Evolutionary conservation across 1,140 invertebrate genomes (phyloP), one percentile per base, ranked within the genome.

Genomic region (Centruroides vittatus): DNA sequence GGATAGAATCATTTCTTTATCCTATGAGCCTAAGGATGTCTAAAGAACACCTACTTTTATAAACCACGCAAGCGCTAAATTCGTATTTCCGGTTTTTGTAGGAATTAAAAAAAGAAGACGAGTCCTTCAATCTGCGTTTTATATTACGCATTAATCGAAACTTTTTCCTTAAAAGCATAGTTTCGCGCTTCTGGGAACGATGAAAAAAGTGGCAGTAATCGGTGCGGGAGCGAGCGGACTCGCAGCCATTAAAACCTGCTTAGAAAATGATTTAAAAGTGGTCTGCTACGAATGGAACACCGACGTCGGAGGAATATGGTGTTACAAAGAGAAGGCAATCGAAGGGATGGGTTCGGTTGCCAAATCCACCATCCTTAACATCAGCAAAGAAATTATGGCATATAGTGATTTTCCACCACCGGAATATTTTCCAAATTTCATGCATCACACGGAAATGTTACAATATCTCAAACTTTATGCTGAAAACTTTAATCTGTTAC

Each of bases 241-340:
- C 10, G 55, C 57, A 47, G 61, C 65, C 6, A 57, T 66, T 10
- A 67, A 66, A 53, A 41, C 60, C 34, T 60, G 66, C 11, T 52
- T 61, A 51, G 65, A 67, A 55, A 64, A 67, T 56, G 60, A 61
- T 35, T 55, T 59, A 6, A 61, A 67, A 11, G 75, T 75, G 3
- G 70, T 77, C 1, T 80, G 79, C 65, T 78, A 73, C 60, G 78
- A 80, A 63, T 70, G 68, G 61, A 72, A 70, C 35, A 47, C 67
- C 46, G 71, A 76, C 58, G 69, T 78, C 52, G 78, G 79, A 11
- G 79, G 78, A 41, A 68, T 80, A 3, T 80, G 78, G 78, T 74
- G 75, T 58, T 81, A 78, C 63, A 51, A 71, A 47, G 72, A 75
- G 8, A 61, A 71, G 10, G 57, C 67, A 4, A 67, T 64, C 3